Percentiles rank a stretch among this genome's conserved stretches.
Conservation (phyloP, 2,797 vertebrate genomes). For the Potorous gilbertii region DNA sequence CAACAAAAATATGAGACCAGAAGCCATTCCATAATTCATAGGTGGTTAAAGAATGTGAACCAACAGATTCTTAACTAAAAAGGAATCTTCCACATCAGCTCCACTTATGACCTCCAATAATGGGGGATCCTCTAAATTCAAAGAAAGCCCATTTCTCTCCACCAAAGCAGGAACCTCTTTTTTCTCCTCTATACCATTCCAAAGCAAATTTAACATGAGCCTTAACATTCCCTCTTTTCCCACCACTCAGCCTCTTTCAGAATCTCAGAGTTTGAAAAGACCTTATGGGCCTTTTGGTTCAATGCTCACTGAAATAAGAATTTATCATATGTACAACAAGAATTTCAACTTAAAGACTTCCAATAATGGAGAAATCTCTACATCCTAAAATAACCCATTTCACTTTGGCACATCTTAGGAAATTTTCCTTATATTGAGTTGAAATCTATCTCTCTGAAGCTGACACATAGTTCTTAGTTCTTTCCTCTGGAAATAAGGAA, state of each 20-base stretch:
- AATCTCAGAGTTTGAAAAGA: not conserved
- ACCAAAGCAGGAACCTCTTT: not conserved
- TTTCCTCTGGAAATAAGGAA: not conserved
- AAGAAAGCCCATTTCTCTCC: not conserved
- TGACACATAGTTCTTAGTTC: not conserved
- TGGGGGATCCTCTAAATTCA: not conserved
- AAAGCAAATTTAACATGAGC: not conserved
- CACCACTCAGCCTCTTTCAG: not conserved
- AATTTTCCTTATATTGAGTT: not conserved
- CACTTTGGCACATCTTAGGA: not conserved
- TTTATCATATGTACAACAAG: not conserved
- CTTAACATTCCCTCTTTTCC: not conserved
- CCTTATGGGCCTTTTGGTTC: not conserved
- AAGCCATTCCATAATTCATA: not conserved
- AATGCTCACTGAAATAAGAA: not conserved
- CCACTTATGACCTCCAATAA: not conserved
- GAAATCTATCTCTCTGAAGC: not conserved
- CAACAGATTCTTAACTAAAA: not conserved
- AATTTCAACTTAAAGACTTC: not conserved
- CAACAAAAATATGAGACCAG: not conserved
- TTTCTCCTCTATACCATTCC: not conserved
- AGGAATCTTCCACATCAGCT: not conserved
- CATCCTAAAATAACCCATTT: not conserved
- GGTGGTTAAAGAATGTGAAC: not conserved
- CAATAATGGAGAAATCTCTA: not conserved